These are phyloP conservation scores for Bergia sp. DNA, from an alignment of 92 coral and sea anemone species.

Conservation along the genomic window DNA sequence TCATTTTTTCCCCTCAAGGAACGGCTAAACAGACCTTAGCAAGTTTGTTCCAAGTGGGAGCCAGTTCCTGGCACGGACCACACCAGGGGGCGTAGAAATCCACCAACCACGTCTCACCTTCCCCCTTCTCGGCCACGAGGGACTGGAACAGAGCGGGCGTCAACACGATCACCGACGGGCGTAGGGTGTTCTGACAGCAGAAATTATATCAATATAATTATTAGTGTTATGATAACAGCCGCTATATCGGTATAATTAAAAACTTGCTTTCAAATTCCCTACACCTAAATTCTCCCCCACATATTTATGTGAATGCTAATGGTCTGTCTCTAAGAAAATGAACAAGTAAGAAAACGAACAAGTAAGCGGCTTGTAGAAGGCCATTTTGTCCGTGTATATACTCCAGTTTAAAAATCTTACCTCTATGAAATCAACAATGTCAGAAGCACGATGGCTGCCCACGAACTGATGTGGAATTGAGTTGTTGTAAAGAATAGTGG, in stretches of 20 bases:
- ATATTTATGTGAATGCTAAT: no score
- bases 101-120: slow-evolving; percentile 94
- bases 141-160: slow-evolving; percentile 87
- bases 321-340: no score
- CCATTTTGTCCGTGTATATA: no score
- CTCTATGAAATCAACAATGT: slow-evolving; percentile 93
- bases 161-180: slow-evolving; percentile 78
- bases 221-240: no score
- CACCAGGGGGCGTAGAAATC: slow-evolving; percentile 99
- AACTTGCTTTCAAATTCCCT: no score
- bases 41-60: slow-evolving; percentile 97
- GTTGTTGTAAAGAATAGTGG: slow-evolving; percentile 91
- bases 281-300: no score
- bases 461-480: slow-evolving; percentile 87
- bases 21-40: slow-evolving; percentile 79
- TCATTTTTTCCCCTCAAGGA: no score
- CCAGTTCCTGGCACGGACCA: slow-evolving; percentile 94
- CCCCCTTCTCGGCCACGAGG: slow-evolving; percentile 70
- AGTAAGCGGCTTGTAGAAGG: no score
- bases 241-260: background rate
- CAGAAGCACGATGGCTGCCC: slow-evolving; percentile 90
- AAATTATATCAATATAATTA: background rate
- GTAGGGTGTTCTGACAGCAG: slow-evolving; percentile 80
- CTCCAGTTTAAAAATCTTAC: slow-evolving; percentile 46
- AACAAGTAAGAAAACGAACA: no score